A percentile compares a stretch with the other conserved stretches of the same genome.
phyloP scores from a whole-genome alignment of 1,140 invertebrate genomes.

The Lucilia sericata region DNA sequence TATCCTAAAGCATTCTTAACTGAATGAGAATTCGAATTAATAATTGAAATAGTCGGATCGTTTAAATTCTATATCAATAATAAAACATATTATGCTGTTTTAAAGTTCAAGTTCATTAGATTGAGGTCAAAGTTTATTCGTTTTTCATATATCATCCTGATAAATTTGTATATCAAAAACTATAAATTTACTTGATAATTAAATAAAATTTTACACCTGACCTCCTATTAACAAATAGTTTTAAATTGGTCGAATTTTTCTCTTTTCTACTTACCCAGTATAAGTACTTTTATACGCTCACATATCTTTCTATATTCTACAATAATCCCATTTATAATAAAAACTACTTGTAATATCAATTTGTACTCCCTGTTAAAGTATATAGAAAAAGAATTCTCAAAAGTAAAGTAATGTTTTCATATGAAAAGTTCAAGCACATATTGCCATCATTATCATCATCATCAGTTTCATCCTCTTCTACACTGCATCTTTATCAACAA shows the following conservation, averaged over 20 bases:
- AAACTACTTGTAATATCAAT: constrained; percentile 15
- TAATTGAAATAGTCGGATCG: no score
- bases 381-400: background rate
- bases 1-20: no score
- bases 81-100: no score
- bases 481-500: background rate
- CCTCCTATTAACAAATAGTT: no score
- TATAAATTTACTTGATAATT: background rate
- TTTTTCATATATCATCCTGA: no score
- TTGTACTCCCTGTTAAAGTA: background rate
- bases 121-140: no score
- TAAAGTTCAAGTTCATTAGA: no score
- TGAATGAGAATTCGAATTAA: no score
- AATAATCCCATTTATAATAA: constrained; percentile 18
- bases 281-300: background rate
- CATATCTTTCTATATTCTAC: background rate
- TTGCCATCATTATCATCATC: background rate
- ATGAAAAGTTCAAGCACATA: constrained; percentile 14
- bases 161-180: no score
- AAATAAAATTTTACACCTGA: background rate
- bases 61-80: no score
- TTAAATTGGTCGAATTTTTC: background rate
- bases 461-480: background rate
- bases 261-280: background rate
- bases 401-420: constrained; percentile 24